Base-by-base conservation (phyloP, 2,888 invertebrate species). In the Chloromyia formosa region DNA sequence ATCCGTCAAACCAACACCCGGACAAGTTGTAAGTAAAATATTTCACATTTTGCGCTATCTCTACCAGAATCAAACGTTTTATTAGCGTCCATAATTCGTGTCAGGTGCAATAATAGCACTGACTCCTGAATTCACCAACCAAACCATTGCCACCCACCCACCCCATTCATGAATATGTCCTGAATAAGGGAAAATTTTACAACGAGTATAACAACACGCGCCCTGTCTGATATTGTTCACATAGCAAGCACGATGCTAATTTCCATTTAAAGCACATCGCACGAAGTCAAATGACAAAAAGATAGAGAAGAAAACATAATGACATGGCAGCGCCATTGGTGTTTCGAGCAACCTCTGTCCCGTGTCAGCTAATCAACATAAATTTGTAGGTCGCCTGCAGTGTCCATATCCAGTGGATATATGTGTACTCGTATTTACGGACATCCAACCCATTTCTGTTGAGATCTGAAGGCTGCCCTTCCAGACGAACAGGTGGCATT, bases 31-130 rank as follows among this genome's bases (percentile, higher is more conserved):
- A 35, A 35, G n/a, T n/a, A 35, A 7, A 2, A 35, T 7, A 35
- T 35, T 35, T 35, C 27, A 35, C 27, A 35, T 35, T 35, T 35
- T 35, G 27, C 27, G 18, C 20, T 71, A 71, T 71, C 71, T 35
- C 20, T 0, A 49, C 49, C 16, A 40, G 10, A 56, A 71, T 71
- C 71, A 71, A 71, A 71, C 58, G 58, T 18, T 58, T 71, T 20
- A 71, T 58, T 71, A 40, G 68, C 27, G 54, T 27, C 23, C 68
- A 69, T 69, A 69, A 69, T 69, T 69, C 27, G 54, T 23, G 68
- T 18, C 71, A 71, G 40, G 71, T 71, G 56, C 71, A 71, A 71
- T 71, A 71, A 71, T 56, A 71, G 56, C 71, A 18, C 18, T 71
- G 35, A n/a, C 22, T 35, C 56, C 71, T 18, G 40, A 40, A 58